These are phyloP conservation scores for Artemisiospiza belli DNA, from an alignment of 2,113 vertebrate species.

Conservation along the genomic window DNA sequence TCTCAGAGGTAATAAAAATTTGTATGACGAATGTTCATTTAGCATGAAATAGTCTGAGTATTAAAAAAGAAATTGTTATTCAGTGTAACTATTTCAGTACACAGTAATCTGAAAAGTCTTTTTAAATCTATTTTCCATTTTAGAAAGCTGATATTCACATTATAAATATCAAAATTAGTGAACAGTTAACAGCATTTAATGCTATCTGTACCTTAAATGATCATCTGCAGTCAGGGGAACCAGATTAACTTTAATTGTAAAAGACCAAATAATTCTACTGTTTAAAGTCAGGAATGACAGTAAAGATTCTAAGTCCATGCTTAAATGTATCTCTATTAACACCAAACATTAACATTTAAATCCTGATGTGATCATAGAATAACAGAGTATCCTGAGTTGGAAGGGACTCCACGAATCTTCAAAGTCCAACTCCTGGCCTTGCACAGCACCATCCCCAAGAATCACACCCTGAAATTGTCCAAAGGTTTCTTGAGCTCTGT, in stretches of 20 bases:
- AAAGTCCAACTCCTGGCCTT: not conserved
- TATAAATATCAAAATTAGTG: not conserved
- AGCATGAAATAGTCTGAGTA: not conserved
- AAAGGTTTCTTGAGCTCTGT: fast-evolving
- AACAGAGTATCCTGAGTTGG: not conserved
- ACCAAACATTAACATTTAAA: not conserved
- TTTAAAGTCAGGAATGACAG: not conserved
- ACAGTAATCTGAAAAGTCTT: not conserved
- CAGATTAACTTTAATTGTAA: not conserved
- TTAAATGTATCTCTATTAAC: not conserved
- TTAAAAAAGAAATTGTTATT: not conserved
- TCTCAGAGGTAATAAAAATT: not conserved
- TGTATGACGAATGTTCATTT: fast-evolving
- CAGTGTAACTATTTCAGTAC: not conserved
- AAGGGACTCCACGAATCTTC: not conserved
- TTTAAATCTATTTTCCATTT: not conserved
- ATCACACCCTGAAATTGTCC: no score
- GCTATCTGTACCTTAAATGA: not conserved
- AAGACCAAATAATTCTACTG: not conserved
- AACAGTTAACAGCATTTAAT: not conserved
- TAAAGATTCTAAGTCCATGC: not conserved
- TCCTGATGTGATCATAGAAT: not conserved
- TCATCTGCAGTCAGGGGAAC: not conserved
- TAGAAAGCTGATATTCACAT: not conserved
- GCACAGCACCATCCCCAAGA: not conserved